Evolutionary conservation across 2,888 invertebrate species (phyloP).

Genomic region (Adineta ricciae): DNA sequence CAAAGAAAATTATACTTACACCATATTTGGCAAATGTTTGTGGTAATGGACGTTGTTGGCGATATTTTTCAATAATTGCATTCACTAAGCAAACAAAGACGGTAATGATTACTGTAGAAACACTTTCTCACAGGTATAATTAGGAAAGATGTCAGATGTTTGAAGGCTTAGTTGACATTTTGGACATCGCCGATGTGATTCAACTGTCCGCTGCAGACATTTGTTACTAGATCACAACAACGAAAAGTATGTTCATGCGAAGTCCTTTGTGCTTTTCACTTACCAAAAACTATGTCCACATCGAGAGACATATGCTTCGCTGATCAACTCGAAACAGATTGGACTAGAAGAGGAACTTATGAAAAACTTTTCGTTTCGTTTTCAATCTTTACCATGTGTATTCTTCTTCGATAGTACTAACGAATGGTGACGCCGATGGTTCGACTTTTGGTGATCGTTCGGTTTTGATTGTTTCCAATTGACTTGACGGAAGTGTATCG

Average conservation of each 20-base stretch:
- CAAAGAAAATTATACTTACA: too few relatives aligned
- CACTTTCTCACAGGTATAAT: slow-evolving; percentile 59
- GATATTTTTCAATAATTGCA: slow-evolving; percentile 65
- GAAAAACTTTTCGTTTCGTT: background rate
- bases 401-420: background rate
- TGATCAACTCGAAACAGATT: slow-evolving; percentile 75
- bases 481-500: background rate
- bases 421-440: background rate
- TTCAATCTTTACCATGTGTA: background rate
- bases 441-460: background rate
- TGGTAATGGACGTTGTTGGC: slow-evolving; percentile 39
- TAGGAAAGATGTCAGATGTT: slow-evolving; percentile 68
- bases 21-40: slow-evolving; percentile 35
- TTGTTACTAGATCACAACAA: slow-evolving; percentile 52
- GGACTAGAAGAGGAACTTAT: slow-evolving; percentile 56
- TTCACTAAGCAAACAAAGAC: slow-evolving; percentile 54
- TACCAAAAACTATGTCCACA: slow-evolving; percentile 83
- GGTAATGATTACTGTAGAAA: background rate
- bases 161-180: slow-evolving; percentile 68
- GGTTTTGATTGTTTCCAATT: background rate
- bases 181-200: slow-evolving; percentile 64
- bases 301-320: slow-evolving; percentile 76
- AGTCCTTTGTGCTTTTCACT: slow-evolving; percentile 35
- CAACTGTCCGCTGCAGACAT: slow-evolving; percentile 64
- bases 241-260: too few relatives aligned